Percentiles rank a stretch among this genome's conserved stretches.
phyloP scores from a whole-genome alignment of 2,888 invertebrate species.

The Villa cingulata region DNA sequence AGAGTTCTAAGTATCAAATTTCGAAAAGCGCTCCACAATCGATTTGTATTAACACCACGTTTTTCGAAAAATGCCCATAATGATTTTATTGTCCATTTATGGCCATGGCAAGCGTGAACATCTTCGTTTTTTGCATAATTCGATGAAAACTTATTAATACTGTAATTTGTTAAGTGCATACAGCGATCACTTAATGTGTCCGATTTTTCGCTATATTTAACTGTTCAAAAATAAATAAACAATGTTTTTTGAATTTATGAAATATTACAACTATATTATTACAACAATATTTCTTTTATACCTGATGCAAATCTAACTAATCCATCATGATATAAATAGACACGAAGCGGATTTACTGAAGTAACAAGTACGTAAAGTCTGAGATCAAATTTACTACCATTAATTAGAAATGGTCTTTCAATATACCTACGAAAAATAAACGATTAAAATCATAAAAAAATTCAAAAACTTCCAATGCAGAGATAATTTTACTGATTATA shows the following conservation, averaged over 20 bases:
- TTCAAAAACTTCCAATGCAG: background rate
- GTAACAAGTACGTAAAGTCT: constrained; percentile 91
- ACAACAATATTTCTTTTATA: too few relatives aligned
- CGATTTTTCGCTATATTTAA: constrained; percentile 69
- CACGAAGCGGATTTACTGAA: constrained; percentile 81
- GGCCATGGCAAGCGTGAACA: constrained; percentile 80
- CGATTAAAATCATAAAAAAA: too few relatives aligned
- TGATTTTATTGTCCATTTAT: constrained; percentile 72
- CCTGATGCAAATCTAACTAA: constrained; percentile 91
- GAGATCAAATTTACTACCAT: constrained; percentile 94
- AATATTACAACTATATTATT: background rate
- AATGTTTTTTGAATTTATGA: background rate
- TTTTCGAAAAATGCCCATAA: constrained; percentile 48
- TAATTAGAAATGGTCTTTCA: constrained; percentile 72
- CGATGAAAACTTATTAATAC: constrained; percentile 76
- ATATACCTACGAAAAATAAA: constrained; percentile 42
- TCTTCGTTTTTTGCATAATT: constrained; percentile 82
- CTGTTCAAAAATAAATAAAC: constrained; percentile 31
- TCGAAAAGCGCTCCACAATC: constrained; percentile 71
- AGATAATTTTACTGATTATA: constrained; percentile 13
- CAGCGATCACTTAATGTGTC: constrained; percentile 69
- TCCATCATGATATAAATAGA: constrained; percentile 93
- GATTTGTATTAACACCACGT: constrained; percentile 60
- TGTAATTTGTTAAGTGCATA: constrained; percentile 88
- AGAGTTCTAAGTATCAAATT: constrained; percentile 90